Percentiles rank a stretch among this genome's conserved stretches.
phyloP scores from a whole-genome alignment of 1,140 invertebrate species.

The Drosophila sechellia region DNA sequence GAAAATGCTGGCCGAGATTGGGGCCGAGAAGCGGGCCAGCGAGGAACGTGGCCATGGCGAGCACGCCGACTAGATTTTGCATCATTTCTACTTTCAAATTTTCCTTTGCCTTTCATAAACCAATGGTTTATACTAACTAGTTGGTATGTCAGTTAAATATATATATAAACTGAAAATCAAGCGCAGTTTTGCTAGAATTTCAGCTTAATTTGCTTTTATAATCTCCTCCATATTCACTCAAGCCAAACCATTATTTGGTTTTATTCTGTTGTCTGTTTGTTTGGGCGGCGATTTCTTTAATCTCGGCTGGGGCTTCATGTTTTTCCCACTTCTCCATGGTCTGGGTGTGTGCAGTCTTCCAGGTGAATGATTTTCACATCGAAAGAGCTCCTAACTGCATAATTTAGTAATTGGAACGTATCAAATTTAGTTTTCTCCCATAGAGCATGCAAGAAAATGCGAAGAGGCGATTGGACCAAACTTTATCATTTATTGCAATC shows the following conservation, averaged over 20 bases:
- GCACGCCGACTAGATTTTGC: slow-evolving; percentile 2
- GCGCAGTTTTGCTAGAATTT: too few relatives aligned
- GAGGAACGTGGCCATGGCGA: slow-evolving; percentile 9
- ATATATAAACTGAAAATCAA: neutral
- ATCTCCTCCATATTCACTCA: slow-evolving; percentile 46
- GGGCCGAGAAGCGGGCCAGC: slow-evolving; percentile 3
- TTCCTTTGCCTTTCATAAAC: slow-evolving; percentile 1
- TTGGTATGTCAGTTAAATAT: neutral
- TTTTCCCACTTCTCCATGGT: slow-evolving; percentile 11
- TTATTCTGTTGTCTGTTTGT: slow-evolving; percentile 43
- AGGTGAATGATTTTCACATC: slow-evolving; percentile 77
- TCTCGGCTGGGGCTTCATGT: slow-evolving; percentile 39
- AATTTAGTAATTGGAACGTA: slow-evolving; percentile 81
- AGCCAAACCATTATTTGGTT: slow-evolving; percentile 59
- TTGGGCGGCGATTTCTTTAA: slow-evolving; percentile 51
- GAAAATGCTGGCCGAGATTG: slow-evolving; percentile 42
- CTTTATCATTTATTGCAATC: slow-evolving; percentile 42
- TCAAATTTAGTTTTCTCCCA: slow-evolving; percentile 76
- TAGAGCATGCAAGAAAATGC: neutral
- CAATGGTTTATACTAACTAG: neutral
- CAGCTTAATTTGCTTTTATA: slow-evolving; percentile 39
- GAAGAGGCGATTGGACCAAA: slow-evolving; percentile 1
- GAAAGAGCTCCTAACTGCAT: slow-evolving; percentile 64
- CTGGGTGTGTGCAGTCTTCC: slow-evolving; percentile 73
- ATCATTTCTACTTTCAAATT: slow-evolving; percentile 13